These are phyloP conservation scores for Climacteris rufus DNA, from an alignment of 2,113 vertebrate species.

Conservation along the genomic window DNA sequence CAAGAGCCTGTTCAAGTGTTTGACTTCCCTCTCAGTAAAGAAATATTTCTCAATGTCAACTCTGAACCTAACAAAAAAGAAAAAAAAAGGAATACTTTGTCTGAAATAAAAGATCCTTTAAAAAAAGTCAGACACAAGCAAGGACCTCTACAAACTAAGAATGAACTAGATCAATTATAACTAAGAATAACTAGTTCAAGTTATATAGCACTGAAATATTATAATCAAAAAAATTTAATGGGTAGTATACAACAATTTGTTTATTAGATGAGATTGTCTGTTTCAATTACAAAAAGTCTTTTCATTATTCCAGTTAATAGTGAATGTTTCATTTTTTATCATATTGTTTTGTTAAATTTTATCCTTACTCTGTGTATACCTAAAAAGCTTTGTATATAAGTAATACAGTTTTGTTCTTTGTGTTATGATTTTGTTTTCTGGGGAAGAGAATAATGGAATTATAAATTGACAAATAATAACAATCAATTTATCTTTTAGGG, in stretches of 20 bases:
- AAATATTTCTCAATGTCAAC: neutral
- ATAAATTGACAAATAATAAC: too few relatives aligned
- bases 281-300: neutral
- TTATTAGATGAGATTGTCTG: neutral
- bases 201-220: neutral
- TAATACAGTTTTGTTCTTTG: neutral
- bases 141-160: neutral
- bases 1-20: neutral
- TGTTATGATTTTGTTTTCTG: neutral
- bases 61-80: neutral
- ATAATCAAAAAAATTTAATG: neutral
- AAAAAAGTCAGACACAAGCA: neutral
- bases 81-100: too few relatives aligned
- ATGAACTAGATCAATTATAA: too few relatives aligned
- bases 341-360: neutral
- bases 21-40: neutral
- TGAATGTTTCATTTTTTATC: neutral
- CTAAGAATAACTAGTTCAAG: neutral
- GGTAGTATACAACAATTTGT: neutral
- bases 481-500: too few relatives aligned
- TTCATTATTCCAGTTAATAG: neutral
- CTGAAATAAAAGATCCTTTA: neutral
- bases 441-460: neutral
- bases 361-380: neutral
- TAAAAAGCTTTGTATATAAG: neutral